Evolutionary conservation across 1,140 invertebrate species (phyloP).

Genomic region (Octopus bimaculoides): DNA sequence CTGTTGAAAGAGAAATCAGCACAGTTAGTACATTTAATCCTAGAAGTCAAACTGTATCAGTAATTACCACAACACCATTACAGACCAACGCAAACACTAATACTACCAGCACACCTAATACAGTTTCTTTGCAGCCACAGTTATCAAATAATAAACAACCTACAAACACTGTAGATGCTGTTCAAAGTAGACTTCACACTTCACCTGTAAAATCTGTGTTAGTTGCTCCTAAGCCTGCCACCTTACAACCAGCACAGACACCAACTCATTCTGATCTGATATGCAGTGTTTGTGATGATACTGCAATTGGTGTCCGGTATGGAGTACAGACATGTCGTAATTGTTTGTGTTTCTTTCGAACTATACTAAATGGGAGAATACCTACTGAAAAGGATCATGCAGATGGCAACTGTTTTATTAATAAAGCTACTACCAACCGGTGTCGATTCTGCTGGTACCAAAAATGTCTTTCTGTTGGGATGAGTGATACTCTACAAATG

Average conservation of each 20-base stretch:
- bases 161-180: too few relatives aligned
- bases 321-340: conserved; percentile 57
- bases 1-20: too few relatives aligned
- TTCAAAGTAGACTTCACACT: too few relatives aligned
- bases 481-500: conserved; percentile 58
- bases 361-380: not conserved
- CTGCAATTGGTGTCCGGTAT: conserved; percentile 61
- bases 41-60: too few relatives aligned
- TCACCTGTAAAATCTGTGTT: too few relatives aligned
- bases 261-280: not conserved
- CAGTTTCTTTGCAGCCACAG: too few relatives aligned
- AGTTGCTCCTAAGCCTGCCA: conserved; percentile 23
- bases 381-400: not conserved
- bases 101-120: too few relatives aligned
- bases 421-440: conserved; percentile 92
- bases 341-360: not conserved
- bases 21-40: too few relatives aligned
- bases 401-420: conserved; percentile 74
- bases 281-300: conserved; percentile 60
- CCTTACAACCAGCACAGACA: not conserved
- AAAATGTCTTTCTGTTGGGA: conserved; percentile 89
- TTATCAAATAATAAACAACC: too few relatives aligned
- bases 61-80: too few relatives aligned
- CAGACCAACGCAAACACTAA: too few relatives aligned
- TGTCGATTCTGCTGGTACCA: conserved; percentile 90